phyloP scores from a whole-genome alignment of 2,888 invertebrate species.

The Sphaeridia pumilis region DNA sequence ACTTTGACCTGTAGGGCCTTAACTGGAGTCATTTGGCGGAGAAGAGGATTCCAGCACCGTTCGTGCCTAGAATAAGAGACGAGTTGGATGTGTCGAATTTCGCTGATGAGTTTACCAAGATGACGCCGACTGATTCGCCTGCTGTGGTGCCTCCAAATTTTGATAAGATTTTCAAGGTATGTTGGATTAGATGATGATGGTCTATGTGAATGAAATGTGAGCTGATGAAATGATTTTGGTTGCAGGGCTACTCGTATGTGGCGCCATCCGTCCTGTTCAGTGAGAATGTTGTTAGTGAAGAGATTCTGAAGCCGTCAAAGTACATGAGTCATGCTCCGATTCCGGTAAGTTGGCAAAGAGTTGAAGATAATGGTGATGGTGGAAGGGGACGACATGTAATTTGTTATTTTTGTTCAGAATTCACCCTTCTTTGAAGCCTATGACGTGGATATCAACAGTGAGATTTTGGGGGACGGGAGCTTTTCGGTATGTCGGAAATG shows the following conservation, averaged over 20 bases:
- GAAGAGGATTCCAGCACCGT: constrained; percentile 72
- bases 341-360: constrained; percentile 8
- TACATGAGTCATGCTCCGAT: constrained; percentile 14
- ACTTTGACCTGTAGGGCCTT: constrained; percentile 44
- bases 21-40: constrained; percentile 72
- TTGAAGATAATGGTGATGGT: neutral
- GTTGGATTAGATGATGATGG: neutral
- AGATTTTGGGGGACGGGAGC: constrained; percentile 73
- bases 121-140: constrained; percentile 83
- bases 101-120: constrained; percentile 88
- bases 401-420: constrained; percentile 47
- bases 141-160: constrained; percentile 73
- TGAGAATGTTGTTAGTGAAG: constrained; percentile 62
- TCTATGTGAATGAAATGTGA: neutral
- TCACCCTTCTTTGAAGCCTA: constrained; percentile 79
- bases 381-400: neutral
- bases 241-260: constrained; percentile 83
- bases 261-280: constrained; percentile 81
- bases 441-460: constrained; percentile 53
- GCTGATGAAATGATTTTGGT: constrained; percentile 10
- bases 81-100: constrained; percentile 93
- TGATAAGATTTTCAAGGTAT: constrained; percentile 75
- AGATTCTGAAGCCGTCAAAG: constrained; percentile 46
- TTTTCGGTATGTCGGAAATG: constrained; percentile 79
- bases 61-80: constrained; percentile 69